Base-by-base conservation (phyloP, 2,113 vertebrate genomes). In the Corydoras maculifer region DNA sequence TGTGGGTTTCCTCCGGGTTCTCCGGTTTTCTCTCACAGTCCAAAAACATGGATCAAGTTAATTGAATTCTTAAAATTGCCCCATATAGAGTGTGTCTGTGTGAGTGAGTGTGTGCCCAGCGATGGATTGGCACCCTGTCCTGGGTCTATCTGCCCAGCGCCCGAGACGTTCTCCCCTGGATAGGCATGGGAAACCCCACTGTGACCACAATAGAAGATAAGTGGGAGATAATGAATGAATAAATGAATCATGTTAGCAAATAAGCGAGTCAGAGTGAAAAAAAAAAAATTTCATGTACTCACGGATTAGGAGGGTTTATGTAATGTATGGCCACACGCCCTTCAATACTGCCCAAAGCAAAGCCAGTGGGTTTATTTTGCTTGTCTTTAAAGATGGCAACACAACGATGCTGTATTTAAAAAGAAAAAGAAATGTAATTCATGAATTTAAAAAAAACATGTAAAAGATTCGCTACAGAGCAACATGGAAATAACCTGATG, bases 331-430 rank as follows among this genome's bases (percentile, higher is more conserved):
- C 97, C 69, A 99, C 97, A 84, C 97, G 85, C 12, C 97, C 97
- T 85, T 99, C 97, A 9, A 99, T 99, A 72, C 97, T 99, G 68
- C 97, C 97, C 81, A 99, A 88, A 14, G 97, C 97, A 88, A 99
- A 99, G 13, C 97, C 97, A 6, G 97, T 99, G 0, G 97, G 97
- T 78, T 99, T 99, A 86, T 97, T 98, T 85, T 97, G 96, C 82
- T 99, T 99, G 87, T 99, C 97, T 88, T 96, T 98, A 84, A 99
- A 99, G 85, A 99, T 98, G 72, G 96, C 95, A 58, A 98, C 96
- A 81, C 97, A 99, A n/a, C 97, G 95, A 79, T 98, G 96, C 97
- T 99, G 67, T 6, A 72, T 60, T 60, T 32, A 43, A 54, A n/a
- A 74, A 15, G 71, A 4, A 30, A 10, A 48, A 15, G n/a, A 70